Conservation (phyloP, 1,140 invertebrate genomes). For the Pogonomyrmex barbatus region DNA sequence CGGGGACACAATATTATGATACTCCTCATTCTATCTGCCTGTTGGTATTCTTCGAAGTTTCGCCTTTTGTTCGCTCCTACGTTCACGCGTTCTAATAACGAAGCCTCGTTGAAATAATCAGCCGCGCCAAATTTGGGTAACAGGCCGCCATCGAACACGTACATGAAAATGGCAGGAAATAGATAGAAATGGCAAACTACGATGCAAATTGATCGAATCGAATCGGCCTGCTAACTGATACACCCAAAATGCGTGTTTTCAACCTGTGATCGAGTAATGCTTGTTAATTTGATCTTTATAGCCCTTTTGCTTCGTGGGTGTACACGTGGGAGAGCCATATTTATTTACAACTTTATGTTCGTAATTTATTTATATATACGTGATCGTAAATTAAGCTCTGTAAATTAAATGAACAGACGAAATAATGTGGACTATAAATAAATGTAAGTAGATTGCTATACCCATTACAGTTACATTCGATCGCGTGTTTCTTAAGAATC, state of each 20-base stretch:
- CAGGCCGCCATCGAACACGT: background rate
- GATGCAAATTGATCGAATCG: background rate
- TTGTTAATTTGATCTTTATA: constrained; percentile 15
- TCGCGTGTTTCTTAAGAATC: background rate
- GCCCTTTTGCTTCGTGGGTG: background rate
- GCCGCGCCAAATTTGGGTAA: constrained; percentile 25
- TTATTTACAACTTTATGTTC: background rate
- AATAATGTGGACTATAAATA: background rate
- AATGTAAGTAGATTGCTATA: background rate
- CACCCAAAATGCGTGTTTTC: background rate
- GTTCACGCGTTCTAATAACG: background rate
- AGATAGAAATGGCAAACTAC: background rate
- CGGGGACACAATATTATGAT: constrained; percentile 25
- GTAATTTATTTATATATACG: background rate
- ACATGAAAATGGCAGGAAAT: background rate
- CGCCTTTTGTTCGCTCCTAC: constrained; percentile 2
- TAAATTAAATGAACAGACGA: background rate
- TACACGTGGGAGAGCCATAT: background rate
- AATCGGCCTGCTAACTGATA: background rate
- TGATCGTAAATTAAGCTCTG: background rate
- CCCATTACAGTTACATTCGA: background rate
- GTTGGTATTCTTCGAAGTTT: constrained; percentile 10
- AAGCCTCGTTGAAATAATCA: background rate
- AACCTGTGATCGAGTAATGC: constrained; percentile 2
- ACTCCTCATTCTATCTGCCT: constrained; percentile 8